Evolutionary conservation across 2,888 invertebrate genomes (phyloP), one percentile per base, ranked within the genome.

Genomic region (Amorpha juglandis): DNA sequence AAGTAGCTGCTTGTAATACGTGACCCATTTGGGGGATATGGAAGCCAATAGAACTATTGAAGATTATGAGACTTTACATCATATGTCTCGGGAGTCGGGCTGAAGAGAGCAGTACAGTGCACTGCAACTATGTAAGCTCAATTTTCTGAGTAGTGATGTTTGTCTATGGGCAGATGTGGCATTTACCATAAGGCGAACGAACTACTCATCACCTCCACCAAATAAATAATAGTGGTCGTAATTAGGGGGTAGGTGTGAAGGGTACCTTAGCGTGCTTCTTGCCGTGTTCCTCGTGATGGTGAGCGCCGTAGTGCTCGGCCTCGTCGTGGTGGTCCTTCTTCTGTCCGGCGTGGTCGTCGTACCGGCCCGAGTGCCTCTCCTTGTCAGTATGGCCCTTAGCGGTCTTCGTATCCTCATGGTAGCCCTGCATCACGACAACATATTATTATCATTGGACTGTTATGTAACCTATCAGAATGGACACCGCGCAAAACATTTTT

Each of bases 341-440:
- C 72, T 95, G 87, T 0, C 95, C 95, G 0, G 95, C 95, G 70
- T 94, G 90, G 81, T 96, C 96, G 38, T 94, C 90, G 81, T 95
- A 96, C 71, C 95, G 94, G 21, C 95, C 94, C 42, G 94, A 90
- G 74, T 96, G 95, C 53, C 94, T 93, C 75, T 95, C 95, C 70
- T 95, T 95, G 74, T 96, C 95, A 77, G 95, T 95, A 75, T 96
- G 95, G 0, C 96, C 96, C 74, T 95, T 95, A 64, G 94, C 91
- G 1, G 94, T 94, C 78, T 95, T 95, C 67, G 95, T 94, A 73
- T 95, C 94, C 70, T 95, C 93, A 80, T 96, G 95, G 69, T 93
- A 85, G 1, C 95, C 93, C 90, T 92, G 80, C 12, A 70, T 71
- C 8, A 64, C 33, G 21, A 38, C 14, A 38, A 8, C 35, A 58